A percentile compares a stretch with the other conserved stretches of the same genome.
phyloP scores from a whole-genome alignment of 2,797 vertebrate species.

The Labroides dimidiatus region DNA sequence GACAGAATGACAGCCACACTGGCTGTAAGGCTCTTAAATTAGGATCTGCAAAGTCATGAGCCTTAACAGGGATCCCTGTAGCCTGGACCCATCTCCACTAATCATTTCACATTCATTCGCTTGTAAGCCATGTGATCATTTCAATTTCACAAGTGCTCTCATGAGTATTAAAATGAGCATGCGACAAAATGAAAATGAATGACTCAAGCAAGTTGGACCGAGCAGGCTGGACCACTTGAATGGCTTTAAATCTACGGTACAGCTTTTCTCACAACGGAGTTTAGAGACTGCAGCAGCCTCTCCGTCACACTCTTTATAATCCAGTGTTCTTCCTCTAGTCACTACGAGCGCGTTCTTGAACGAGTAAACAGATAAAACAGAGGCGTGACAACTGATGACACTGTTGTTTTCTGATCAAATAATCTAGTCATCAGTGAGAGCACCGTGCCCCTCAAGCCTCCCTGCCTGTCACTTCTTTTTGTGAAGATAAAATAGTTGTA shows the following conservation, averaged over 20 bases:
- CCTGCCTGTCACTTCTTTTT: background rate
- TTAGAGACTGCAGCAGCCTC: slow-evolving; percentile 6
- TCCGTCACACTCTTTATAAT: background rate
- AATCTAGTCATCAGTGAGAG: background rate
- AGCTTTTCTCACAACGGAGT: background rate
- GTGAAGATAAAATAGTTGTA: background rate
- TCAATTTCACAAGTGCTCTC: slow-evolving; percentile 52
- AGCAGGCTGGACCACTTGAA: background rate
- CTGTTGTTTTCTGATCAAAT: slow-evolving; percentile 14
- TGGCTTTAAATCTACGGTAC: background rate
- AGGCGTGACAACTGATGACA: slow-evolving; percentile 9
- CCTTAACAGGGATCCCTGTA: slow-evolving; percentile 12
- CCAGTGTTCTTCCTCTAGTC: background rate
- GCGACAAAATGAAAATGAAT: slow-evolving; percentile 39
- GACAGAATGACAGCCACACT: slow-evolving; percentile 36
- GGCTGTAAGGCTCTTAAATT: slow-evolving; percentile 23
- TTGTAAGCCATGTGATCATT: slow-evolving; percentile 46
- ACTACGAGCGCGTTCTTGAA: slow-evolving; percentile 10
- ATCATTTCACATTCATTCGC: slow-evolving; percentile 41
- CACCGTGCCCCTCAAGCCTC: background rate
- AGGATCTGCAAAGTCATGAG: slow-evolving; percentile 22
- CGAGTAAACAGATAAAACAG: slow-evolving; percentile 5
- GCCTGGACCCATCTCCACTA: slow-evolving; percentile 24
- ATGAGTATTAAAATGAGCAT: slow-evolving; percentile 33
- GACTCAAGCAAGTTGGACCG: slow-evolving; percentile 17